Evolutionary conservation across 2,113 vertebrate genomes (phyloP), one percentile per base, ranked within the genome.

Genomic region (Lanius collurio): DNA sequence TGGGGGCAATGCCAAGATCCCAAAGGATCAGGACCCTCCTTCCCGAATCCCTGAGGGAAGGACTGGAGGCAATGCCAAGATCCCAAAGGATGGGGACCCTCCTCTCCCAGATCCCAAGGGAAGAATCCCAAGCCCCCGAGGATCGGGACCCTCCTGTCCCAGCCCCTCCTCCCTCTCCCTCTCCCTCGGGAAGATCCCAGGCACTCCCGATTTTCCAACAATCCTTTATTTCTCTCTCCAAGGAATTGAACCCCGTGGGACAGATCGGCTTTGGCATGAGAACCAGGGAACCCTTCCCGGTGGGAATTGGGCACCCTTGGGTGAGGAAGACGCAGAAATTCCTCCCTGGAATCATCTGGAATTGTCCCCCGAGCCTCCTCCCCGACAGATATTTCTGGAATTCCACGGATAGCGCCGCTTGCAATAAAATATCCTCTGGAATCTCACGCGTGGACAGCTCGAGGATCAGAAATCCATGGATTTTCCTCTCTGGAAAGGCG

Each of bases 61-160:
- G 2, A n/a, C 4, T 27, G 44, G 64, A 47, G 2, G 44, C 3
- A 1, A 49, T 1, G 11, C n/a, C 3, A 0, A 22, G 10, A 3
- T 30, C 46, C 28, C 69, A 19, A 3, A 4, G 12, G 14, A 52
- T 39, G 3, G 1, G 14, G 35, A 52, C 8, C 13, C 7, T 30
- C 10, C 35, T 30, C 1, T 46, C 39, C 13, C 52, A n/a, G 27
- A 13, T n/a, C 63, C 63, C 5, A 0, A 59, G 57, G 22, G 30
- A 52, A 23, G 23, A 21, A 53, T 30, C 16, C 52, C 6, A 30
- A 15, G 4, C n/a, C 44, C 30, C 53, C 13, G 0, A 1, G 3
- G 35, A n/a, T 33, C 1, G 0, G 21, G 27, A 37, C 6, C 42
- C 24, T 74, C 26, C 37, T 41, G 6, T 21, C 60, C 39, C 60